phyloP scores from a whole-genome alignment of 2,888 invertebrate genomes.

The Chrysina gloriosa region DNA sequence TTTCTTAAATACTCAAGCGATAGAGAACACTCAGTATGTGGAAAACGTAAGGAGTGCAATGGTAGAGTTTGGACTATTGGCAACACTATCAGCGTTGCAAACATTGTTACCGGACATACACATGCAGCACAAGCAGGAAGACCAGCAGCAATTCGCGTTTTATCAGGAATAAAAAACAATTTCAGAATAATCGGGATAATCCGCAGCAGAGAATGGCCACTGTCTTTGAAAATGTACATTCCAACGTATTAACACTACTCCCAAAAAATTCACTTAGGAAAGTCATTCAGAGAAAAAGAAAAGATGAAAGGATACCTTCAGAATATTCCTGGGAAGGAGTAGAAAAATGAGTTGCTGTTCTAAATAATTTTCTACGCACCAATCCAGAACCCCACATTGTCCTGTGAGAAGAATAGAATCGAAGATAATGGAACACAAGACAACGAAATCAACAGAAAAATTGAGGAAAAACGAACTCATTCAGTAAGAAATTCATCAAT shows the following conservation, averaged over 20 bases:
- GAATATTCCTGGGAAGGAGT: too few relatives aligned
- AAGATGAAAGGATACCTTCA: too few relatives aligned
- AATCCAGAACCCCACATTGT: too few relatives aligned
- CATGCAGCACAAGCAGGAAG: constrained; percentile 33
- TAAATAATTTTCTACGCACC: too few relatives aligned
- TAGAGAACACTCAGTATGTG: constrained; percentile 18
- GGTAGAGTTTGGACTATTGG: constrained; percentile 29
- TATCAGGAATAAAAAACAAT: constrained; percentile 16
- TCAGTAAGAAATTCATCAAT: too few relatives aligned
- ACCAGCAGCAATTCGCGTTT: constrained; percentile 17
- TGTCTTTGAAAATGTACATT: constrained; percentile 15
- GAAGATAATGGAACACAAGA: too few relatives aligned
- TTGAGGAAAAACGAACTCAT: too few relatives aligned
- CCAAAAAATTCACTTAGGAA: constrained; percentile 31
- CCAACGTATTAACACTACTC: constrained; percentile 17
- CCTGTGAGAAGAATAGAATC: too few relatives aligned
- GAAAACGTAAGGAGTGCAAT: constrained; percentile 13
- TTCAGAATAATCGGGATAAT: constrained; percentile 23
- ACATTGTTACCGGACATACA: constrained; percentile 26
- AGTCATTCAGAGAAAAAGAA: constrained; percentile 28
- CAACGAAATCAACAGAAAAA: too few relatives aligned
- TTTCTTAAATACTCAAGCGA: not conserved
- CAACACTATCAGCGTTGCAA: constrained; percentile 19
- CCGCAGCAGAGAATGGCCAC: constrained; percentile 17
- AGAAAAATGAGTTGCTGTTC: too few relatives aligned